Base-by-base conservation (phyloP, 1,140 invertebrate genomes). In the Drosophila nannoptera region DNA sequence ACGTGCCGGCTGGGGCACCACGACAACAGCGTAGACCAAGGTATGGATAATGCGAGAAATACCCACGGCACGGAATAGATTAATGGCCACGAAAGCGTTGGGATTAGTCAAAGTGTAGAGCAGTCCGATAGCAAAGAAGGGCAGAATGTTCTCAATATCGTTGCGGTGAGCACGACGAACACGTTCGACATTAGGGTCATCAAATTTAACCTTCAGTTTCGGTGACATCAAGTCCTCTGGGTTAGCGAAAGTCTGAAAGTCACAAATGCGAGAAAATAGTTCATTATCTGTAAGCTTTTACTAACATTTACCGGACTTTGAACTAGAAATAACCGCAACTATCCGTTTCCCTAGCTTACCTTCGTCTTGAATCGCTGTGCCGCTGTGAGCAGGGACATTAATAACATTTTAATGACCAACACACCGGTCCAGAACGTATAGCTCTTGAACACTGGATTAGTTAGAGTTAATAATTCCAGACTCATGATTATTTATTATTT, bases 81-180 rank as follows among this genome's bases (percentile, higher is more conserved):
- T 88, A 14, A 90, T 86, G 32, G 93, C 94, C n/a, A 91, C 40
- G 6, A 70, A 89, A 5, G 84, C 43, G 5, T 82, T 73, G 11
- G 94, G 94, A 45, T 90, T 90, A 1, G 92, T 94, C 40, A 91
- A 76, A 0, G 93, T 84, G 84, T 94, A 95, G 2, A 94, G 67
- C 0, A 91, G 90, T 2, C 92, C 93, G 42, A 92, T 88, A 2
- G 91, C 73, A 7, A 93, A 90, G 90, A 94, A 94, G 4, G 92
- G 90, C 7, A 93, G 80, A 61, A 94, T 91, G 71, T 94, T 95
- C 84, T 95, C 94, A 53, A 95, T 69, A 77, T 95, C 94, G 75
- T 94, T 95, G 54, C 91, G 87, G 78, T 95, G 94, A 11, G 93
- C 92, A 72, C 93, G 88, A 29, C 90, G 90, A 9, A 92, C 90